phyloP scores from a whole-genome alignment of 2,888 invertebrate species.

The Cheilosia urbana region DNA sequence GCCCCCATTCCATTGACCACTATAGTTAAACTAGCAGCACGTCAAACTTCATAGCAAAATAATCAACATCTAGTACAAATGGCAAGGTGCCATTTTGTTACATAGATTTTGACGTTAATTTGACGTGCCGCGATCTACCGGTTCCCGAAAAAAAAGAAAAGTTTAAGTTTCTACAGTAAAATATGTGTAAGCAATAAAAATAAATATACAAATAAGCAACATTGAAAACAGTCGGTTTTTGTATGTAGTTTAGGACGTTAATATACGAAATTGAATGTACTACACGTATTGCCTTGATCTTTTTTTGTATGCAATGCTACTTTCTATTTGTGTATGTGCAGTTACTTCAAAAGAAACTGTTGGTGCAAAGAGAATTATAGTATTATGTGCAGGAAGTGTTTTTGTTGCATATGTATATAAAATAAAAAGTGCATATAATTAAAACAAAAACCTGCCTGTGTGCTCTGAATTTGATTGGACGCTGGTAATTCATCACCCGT shows the following conservation, averaged over 20 bases:
- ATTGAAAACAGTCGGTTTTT: too few relatives aligned
- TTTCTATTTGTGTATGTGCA: constrained; percentile 13
- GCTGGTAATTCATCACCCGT: constrained; percentile 69
- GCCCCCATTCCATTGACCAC: too few relatives aligned
- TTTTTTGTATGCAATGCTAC: constrained; percentile 16
- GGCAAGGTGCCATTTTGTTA: too few relatives aligned
- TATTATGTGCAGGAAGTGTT: constrained; percentile 10
- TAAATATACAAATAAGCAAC: constrained; percentile 3
- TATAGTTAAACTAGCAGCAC: too few relatives aligned
- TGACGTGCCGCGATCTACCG: too few relatives aligned
- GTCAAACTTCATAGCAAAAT: too few relatives aligned
- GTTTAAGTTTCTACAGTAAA: too few relatives aligned
- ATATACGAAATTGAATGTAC: neutral
- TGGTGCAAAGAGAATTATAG: constrained; percentile 27
- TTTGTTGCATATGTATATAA: constrained; percentile 15
- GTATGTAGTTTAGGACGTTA: neutral
- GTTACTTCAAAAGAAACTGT: constrained; percentile 10
- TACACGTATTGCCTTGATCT: neutral
- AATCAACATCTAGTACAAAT: too few relatives aligned
- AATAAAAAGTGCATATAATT: constrained; percentile 5
- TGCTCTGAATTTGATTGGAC: constrained; percentile 63
- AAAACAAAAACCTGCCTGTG: constrained; percentile 67
- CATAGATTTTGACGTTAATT: too few relatives aligned
- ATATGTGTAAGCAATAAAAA: constrained; percentile 22
- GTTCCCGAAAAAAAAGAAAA: too few relatives aligned